A percentile compares a stretch with the other conserved stretches of the same genome.
These are phyloP conservation scores for Epizoanthus fatuus DNA, from an alignment of 92 coral and sea anemone species.

Conservation along the genomic window DNA sequence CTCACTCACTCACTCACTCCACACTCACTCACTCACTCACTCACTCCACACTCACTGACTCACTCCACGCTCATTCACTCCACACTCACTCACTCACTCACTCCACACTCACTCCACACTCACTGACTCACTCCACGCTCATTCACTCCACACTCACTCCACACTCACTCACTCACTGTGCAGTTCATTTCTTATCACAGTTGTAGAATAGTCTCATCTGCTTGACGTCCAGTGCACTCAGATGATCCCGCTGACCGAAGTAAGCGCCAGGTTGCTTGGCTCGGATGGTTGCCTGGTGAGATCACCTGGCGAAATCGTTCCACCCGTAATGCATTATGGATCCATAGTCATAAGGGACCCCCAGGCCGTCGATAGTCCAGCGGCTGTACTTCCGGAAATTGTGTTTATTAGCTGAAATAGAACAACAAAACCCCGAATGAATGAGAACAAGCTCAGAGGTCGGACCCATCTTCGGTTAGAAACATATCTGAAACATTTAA, in stretches of 20 bases:
- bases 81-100: too few relatives aligned
- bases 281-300: slow-evolving; percentile 86
- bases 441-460: too few relatives aligned
- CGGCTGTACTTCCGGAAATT: slow-evolving; percentile 87
- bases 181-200: slow-evolving; percentile 42
- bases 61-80: too few relatives aligned
- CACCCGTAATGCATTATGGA: slow-evolving; percentile 94
- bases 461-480: too few relatives aligned
- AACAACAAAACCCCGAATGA: not conserved
- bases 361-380: slow-evolving; percentile 75
- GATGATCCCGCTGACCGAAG: slow-evolving; percentile 89
- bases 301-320: slow-evolving; percentile 84
- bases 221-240: slow-evolving; percentile 84
- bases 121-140: too few relatives aligned
- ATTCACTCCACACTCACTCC: too few relatives aligned
- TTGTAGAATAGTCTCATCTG: slow-evolving; percentile 85
- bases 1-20: too few relatives aligned
- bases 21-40: too few relatives aligned
- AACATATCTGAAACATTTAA: too few relatives aligned
- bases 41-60: too few relatives aligned
- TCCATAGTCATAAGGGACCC: slow-evolving; percentile 89
- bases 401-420: slow-evolving; percentile 68
- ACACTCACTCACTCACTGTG: not conserved
- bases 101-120: too few relatives aligned
- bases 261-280: slow-evolving; percentile 84